A percentile compares a stretch with the other conserved stretches of the same genome.
phyloP scores from a whole-genome alignment of 2,888 invertebrate genomes.

The Pseudococcus jackbeardsleyi region DNA sequence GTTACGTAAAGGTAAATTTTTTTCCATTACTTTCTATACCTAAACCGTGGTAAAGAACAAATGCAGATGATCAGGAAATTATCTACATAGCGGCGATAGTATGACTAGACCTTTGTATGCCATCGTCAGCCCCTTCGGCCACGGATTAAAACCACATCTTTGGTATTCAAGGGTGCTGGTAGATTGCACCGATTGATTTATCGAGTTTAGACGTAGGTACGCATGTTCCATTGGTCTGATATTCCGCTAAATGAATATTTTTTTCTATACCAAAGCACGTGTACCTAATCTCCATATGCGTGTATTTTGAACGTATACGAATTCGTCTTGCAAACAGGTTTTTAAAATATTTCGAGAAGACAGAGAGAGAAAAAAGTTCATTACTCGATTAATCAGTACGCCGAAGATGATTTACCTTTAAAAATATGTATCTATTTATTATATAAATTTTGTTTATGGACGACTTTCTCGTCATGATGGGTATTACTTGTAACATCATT shows the following conservation, averaged over 20 bases:
- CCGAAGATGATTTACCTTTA: not conserved
- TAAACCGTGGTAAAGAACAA: slow-evolving; percentile 11
- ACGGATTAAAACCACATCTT: not conserved
- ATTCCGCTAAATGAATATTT: slow-evolving; percentile 13
- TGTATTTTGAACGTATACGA: not conserved
- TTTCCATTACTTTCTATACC: slow-evolving; percentile 16
- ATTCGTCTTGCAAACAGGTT: not conserved
- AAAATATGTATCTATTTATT: slow-evolving; percentile 16
- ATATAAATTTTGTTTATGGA: not conserved
- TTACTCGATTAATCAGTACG: not conserved
- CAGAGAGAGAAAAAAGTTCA: not conserved
- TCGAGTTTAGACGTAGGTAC: not conserved
- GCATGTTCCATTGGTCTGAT: not conserved
- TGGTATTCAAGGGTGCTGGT: slow-evolving; percentile 7
- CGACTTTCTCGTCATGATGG: not conserved
- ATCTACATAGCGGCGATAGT: not conserved
- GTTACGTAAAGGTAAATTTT: slow-evolving; percentile 38
- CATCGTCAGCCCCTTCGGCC: slow-evolving; percentile 12
- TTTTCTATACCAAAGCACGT: not conserved
- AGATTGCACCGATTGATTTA: not conserved
- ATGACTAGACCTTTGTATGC: slow-evolving; percentile 6
- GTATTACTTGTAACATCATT: not conserved
- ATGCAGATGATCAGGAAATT: slow-evolving; percentile 44
- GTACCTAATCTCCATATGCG: not conserved
- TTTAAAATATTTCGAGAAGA: not conserved